Percentiles rank a stretch among this genome's conserved stretches.
Conservation (phyloP, 2,888 invertebrate species). For the Seira musarum region DNA sequence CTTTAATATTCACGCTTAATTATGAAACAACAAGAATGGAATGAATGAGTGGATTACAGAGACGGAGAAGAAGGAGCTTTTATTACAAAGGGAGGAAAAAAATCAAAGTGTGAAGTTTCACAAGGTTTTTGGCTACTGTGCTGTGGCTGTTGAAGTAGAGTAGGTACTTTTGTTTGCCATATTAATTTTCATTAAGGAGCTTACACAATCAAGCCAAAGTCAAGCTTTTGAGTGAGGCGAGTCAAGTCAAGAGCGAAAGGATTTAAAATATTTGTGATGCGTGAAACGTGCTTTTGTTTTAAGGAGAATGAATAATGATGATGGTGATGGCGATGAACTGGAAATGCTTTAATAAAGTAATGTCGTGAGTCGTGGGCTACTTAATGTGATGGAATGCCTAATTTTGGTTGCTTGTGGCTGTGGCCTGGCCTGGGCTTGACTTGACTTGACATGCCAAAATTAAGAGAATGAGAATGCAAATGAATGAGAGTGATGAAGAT, state of each 20-base stretch:
- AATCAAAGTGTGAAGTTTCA: constrained; percentile 7
- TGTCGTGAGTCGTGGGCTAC: neutral
- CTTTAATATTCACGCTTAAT: constrained; percentile 11
- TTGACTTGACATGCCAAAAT: neutral
- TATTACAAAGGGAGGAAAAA: neutral
- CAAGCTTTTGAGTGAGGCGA: neutral
- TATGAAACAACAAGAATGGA: neutral
- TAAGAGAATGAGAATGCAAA: constrained; percentile 5
- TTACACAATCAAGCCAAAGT: constrained; percentile 3
- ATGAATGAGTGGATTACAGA: neutral
- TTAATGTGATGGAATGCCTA: constrained; percentile 10
- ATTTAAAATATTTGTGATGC: constrained; percentile 17
- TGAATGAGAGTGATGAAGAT: neutral
- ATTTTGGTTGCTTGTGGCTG: neutral
- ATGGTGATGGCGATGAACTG: neutral
- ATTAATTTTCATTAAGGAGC: constrained; percentile 16
- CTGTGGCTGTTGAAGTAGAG: neutral
- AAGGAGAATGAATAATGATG: neutral
- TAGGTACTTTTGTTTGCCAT: constrained; percentile 15
- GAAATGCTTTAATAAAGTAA: neutral
- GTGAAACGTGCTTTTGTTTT: constrained; percentile 12
- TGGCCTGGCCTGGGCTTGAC: neutral
- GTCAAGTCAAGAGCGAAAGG: constrained; percentile 8
- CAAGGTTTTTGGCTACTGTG: neutral
- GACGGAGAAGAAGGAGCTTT: no score